Evolutionary conservation across 2,888 invertebrate genomes (phyloP), one percentile per base, ranked within the genome.

Genomic region (Anthrax anthrax): DNA sequence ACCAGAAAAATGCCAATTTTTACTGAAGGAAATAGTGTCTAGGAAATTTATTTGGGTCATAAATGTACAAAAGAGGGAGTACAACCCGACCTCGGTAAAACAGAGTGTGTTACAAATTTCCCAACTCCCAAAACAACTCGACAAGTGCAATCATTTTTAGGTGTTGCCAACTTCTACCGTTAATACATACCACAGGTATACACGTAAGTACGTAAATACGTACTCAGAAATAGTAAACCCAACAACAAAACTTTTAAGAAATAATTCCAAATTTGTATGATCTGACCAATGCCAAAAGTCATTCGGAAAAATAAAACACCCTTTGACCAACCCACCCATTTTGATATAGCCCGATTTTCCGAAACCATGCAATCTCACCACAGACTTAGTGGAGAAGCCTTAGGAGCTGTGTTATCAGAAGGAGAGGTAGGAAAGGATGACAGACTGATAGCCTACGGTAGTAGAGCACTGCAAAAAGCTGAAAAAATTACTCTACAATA

Each of bases 171-270:
- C 13, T 29, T 32, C 14, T 29, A 41, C 17, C 1, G 53, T 19
- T 23, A 27, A 44, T 67, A 65, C 43, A 64, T 67, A n/a, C 29
- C 41, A 34, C 17, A 46, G 37, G n/a, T n/a, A n/a, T n/a, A n/a
- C n/a, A n/a, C n/a, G n/a, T n/a, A n/a, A n/a, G n/a, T n/a, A n/a
- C n/a, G n/a, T n/a, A n/a, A n/a, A n/a, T n/a, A n/a, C n/a, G n/a
- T 53, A 52, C 12, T 27, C 38, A 10, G 38, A 37, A 38, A 46
- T 42, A 4, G 42, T 38, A 17, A 14, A 19, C 4, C 41, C 41
- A 1, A 2, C 41, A 2, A 46, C 40, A 10, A 39, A 39, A 13
- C 16, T 42, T 3, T 6, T 38, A 17, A 27, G 18, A 38, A 38
- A 38, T 29, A 39, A 23, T 2, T 5, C 9, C 1, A 27, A 40